Evolutionary conservation across 2,797 vertebrate genomes (phyloP).

Genomic region (Aulostomus chinensis): DNA sequence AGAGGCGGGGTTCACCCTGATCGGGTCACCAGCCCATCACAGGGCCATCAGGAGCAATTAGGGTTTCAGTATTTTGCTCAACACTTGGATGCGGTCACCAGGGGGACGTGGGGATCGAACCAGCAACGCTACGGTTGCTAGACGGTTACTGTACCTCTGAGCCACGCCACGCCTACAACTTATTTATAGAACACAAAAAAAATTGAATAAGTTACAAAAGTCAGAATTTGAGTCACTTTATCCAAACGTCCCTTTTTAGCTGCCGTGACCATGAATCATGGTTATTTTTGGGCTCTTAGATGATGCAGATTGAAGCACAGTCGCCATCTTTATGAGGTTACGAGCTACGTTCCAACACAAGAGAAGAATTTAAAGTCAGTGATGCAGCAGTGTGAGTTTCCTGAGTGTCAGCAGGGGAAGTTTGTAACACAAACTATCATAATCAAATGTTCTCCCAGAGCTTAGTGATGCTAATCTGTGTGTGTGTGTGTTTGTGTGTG

Average conservation of each 20-base stretch:
- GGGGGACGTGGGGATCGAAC: too few species aligned
- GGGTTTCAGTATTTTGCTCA: too few species aligned
- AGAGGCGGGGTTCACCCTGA: too few species aligned
- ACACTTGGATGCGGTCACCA: too few species aligned
- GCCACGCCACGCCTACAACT: too few species aligned
- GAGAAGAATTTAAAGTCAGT: neutral
- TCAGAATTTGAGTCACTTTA: slow-evolving; percentile 22
- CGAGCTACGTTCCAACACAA: neutral
- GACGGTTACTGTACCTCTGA: too few species aligned
- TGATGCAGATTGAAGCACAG: slow-evolving; percentile 9
- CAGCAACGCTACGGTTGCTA: too few species aligned
- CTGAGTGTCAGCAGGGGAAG: slow-evolving; percentile 69
- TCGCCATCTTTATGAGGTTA: neutral
- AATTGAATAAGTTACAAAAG: too few species aligned
- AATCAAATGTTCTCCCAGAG: neutral
- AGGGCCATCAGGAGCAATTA: too few species aligned
- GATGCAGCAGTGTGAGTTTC: slow-evolving; percentile 30
- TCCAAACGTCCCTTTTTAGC: slow-evolving; percentile 36
- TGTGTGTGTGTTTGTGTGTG: too few species aligned
- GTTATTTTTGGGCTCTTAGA: slow-evolving; percentile 4
- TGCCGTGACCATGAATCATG: slow-evolving; percentile 59
- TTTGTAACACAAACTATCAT: slow-evolving; percentile 25
- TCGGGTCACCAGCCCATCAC: too few species aligned
- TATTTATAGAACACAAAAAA: too few species aligned
- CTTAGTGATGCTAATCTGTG: neutral